These are phyloP conservation scores for Myodes glareolus DNA, from an alignment of 2,113 vertebrate species.

Conservation along the genomic window DNA sequence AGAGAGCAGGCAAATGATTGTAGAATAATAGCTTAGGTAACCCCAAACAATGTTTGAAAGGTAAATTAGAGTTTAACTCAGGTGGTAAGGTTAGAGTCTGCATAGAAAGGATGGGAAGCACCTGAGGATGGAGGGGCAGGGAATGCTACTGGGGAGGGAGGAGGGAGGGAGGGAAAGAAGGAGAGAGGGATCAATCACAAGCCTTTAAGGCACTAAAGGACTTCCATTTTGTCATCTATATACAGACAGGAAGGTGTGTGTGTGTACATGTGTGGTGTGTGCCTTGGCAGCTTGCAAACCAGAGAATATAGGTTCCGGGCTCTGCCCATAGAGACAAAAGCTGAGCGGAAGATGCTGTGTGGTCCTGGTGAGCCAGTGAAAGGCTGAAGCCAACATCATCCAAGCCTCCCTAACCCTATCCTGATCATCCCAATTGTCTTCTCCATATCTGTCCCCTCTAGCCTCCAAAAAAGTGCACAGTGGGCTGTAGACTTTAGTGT, in stretches of 20 bases:
- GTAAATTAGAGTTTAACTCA: neutral
- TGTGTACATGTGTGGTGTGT: too few species aligned
- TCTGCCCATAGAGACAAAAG: neutral
- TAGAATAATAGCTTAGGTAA: neutral
- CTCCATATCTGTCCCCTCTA: neutral
- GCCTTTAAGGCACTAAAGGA: neutral
- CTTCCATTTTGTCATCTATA: neutral
- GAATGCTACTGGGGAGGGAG: neutral
- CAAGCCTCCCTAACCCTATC: neutral
- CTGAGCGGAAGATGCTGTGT: fast-evolving
- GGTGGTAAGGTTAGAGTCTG: neutral
- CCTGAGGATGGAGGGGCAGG: neutral
- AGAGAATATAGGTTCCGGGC: neutral
- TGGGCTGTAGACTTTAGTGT: too few species aligned
- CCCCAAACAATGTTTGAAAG: neutral
- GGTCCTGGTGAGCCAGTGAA: neutral
- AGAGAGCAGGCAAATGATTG: neutral
- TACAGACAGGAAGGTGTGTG: neutral
- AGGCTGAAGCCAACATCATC: neutral
- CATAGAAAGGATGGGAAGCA: too few species aligned
- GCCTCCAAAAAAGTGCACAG: neutral
- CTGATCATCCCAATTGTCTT: neutral
- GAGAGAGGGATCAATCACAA: neutral
- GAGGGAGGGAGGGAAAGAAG: fast-evolving
- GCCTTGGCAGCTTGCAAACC: neutral